Evolutionary conservation across 1,140 invertebrate genomes (phyloP), one percentile per base, ranked within the genome.

Genomic region (Stegodyphus mimosarum): DNA sequence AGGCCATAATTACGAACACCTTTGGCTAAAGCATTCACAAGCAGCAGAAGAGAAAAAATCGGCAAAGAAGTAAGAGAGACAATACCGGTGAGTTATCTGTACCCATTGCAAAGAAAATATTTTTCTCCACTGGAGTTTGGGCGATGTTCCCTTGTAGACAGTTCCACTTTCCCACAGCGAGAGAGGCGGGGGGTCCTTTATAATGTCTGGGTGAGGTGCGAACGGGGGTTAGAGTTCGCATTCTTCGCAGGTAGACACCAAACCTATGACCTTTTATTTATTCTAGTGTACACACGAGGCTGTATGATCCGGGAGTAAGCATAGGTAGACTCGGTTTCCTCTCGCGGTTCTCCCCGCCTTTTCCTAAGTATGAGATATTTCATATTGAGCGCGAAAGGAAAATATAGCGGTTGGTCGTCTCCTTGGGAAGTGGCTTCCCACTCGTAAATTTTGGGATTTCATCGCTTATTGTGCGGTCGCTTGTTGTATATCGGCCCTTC

Each of bases 221-320:
- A 81, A 72, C 18, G 53, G 52, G 52, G 60, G 64, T 49, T 7
- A 53, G 66, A 70, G 76, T 79, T 79, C 76, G 66, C 76, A 81
- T 81, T 81, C 78, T 81, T 81, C 67, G 69, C 69, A 63, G 55
- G 52, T 63, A 71, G 49, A 49, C 76, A 72, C 52, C 33, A 33
- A 33, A 33, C 48, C 33, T 10, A 33, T 63, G 69, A 71, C 67
- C 67, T 81, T 81, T 81, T 81, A 81, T 81, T 81, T 81, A 72
- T 72, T 81, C 52, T 63, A 50, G 15, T 11, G 17, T 17, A n/a
- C 15, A 72, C 78, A 72, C 69, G 52, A 11, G 70, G 67, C 50
- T 72, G 66, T 51, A 78, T 72, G 69, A 72, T 81, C 69, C 69
- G 70, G 67, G 48, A 72, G 78, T 11, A 15, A 18, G n/a, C n/a